Base-by-base conservation (phyloP, 2,888 invertebrate species). In the Gortyna flavago region DNA sequence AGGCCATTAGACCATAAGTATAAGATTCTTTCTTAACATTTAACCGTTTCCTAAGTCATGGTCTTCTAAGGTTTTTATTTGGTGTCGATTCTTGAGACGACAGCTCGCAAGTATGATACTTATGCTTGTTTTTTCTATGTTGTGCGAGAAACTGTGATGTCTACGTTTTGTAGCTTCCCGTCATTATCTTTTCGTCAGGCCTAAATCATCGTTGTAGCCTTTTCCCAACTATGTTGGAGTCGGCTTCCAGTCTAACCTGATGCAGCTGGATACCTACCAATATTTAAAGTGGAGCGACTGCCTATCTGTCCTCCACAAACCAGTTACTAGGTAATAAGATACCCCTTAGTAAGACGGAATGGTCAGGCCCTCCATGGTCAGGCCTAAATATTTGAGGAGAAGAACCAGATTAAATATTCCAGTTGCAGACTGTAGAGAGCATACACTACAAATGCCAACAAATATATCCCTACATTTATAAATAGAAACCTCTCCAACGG, bases 41-140 rank as follows among this genome's bases (percentile, higher is more conserved):
- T 21, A 59, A n/a, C 64, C 72, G 29, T 71, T 81, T 81, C 68
- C 73, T 57, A 85, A 70, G 85, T 35, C 61, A 67, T 18, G 9
- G 57, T 62, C 72, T 2, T 85, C 44, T 54, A 84, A 64, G 62
- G 85, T 68, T 59, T 80, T 83, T 73, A 70, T 66, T 69, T n/a
- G 2, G 13, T 16, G 21, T 59, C 48, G 29, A 21, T 71, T 66
- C 25, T 29, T n/a, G 16, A 51, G 64, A 67, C 7, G 11, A 69
- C 48, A 57, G 25, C 3, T 11, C 4, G 11, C 25, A 38, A 48
- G n/a, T 59, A 48, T 16, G 8, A 59, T 57, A 48, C 9, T 18
- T 35, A n/a, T 59, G 13, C 2, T 18, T 51, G n/a, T 9, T 69
- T 59, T 0, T 48, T 35, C 29, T 54, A 0, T n/a, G 29, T 1